These are phyloP conservation scores for Ectemnius continuus DNA, from an alignment of 2,888 invertebrate genomes.

Conservation along the genomic window DNA sequence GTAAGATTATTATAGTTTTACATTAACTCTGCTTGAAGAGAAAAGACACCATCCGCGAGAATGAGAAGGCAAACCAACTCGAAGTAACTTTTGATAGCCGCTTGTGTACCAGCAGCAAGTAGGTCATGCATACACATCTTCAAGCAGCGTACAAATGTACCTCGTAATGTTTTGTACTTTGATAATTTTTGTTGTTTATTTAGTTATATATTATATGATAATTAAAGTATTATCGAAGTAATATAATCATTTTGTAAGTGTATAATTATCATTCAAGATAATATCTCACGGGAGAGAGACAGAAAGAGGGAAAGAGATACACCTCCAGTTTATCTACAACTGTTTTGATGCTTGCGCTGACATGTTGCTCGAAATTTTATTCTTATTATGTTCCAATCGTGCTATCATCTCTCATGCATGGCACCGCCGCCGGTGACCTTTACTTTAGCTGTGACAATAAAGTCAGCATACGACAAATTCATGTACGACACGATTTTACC, in stretches of 20 bases:
- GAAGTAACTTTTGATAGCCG: too few relatives aligned
- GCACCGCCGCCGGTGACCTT: constrained; percentile 29
- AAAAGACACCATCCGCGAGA: background rate
- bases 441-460: constrained; percentile 24
- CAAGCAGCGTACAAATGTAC: constrained; percentile 70
- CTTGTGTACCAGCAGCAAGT: too few relatives aligned
- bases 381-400: constrained; percentile 34
- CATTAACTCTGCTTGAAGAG: constrained; percentile 55
- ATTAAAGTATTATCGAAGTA: constrained; percentile 53
- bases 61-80: background rate
- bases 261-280: constrained; percentile 30
- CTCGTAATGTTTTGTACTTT: constrained; percentile 69
- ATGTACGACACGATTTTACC: constrained; percentile 4
- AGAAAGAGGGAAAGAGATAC: too few relatives aligned
- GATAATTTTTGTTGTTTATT: constrained; percentile 54
- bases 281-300: constrained; percentile 8
- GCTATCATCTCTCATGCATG: constrained; percentile 41
- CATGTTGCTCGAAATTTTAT: constrained; percentile 1
- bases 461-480: constrained; percentile 28
- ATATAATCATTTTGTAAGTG: constrained; percentile 49
- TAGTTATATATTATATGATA: constrained; percentile 42
- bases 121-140: constrained; percentile 38
- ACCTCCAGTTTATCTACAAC: constrained; percentile 21
- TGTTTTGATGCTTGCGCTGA: constrained; percentile 19
- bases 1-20: constrained; percentile 47